Evolutionary conservation across 2,888 invertebrate genomes (phyloP), one percentile per base, ranked within the genome.

Genomic region (Scaptomyza caliginosa): DNA sequence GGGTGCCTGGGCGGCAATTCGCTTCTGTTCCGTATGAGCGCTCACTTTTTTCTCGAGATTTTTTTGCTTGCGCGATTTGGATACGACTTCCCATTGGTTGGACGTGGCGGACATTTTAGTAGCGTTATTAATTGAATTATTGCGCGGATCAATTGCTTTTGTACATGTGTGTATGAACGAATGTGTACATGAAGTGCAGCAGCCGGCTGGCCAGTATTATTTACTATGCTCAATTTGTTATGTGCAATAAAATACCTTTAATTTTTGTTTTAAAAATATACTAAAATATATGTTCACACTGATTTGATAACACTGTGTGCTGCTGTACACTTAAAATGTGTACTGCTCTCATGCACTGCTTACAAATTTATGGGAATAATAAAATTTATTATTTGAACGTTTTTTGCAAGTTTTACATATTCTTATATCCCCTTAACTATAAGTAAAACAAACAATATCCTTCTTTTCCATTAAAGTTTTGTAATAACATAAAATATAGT

Each of bases 21-120:
- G 85, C 70, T 90, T 90, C 68, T 89, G 94, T 45, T 94, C 94
- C 52, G 92, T 91, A 70, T 93, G 93, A 4, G 92, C 91, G 32
- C 91, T 89, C 2, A 90, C 81, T 62, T 90, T 90, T 59, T 88
- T 90, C 73, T 94, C 94, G 42, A 89, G 62, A 72, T 92, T 93
- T 42, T 78, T 90, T 39, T 87, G 88, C 67, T 93, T 94, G 89
- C 95, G 95, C 75, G 93, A 93, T 89, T 94, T 95, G 45, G 94
- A 93, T 60, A 95, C 95, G 77, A 94, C 93, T 93, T 94, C 94
- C 95, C 95, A 95, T 91, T 94, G 94, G 58, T 80, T 83, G 3
- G 82, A 76, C 40, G 52, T 42, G n/a, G 43, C 49, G 1, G 67
- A 67, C 71, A 71, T 71, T 67, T 57, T 60, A 4, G 11, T 8